Evolutionary conservation across 2,888 invertebrate species (phyloP).

Genomic region (Coremacera marginata): DNA sequence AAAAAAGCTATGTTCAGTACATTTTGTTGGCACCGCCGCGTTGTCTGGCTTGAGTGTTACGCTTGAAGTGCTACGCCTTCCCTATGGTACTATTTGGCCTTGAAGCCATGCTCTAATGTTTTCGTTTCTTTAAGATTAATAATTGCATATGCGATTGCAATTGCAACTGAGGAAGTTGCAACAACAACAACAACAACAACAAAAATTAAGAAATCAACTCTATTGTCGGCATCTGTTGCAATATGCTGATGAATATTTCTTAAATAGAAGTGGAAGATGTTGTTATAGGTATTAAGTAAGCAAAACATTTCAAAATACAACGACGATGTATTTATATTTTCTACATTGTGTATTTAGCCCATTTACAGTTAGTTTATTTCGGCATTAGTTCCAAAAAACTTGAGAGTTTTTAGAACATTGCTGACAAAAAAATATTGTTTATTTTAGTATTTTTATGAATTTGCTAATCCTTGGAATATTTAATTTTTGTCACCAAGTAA

Average conservation of each 20-base stretch:
- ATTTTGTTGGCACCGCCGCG: conserved; percentile 15
- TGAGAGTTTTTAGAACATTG: too few species aligned
- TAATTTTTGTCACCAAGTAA: too few species aligned
- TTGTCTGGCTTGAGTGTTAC: conserved; percentile 9
- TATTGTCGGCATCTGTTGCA: not conserved
- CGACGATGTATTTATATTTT: too few species aligned
- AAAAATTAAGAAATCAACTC: not conserved
- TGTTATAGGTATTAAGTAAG: not conserved
- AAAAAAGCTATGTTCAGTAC: not conserved
- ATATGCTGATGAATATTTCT: not conserved
- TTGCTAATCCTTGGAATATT: too few species aligned
- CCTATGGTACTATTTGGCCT: conserved; percentile 7
- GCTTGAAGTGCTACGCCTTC: conserved; percentile 20
- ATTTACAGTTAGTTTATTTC: too few species aligned
- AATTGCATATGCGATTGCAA: not conserved
- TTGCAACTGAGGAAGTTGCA: conserved; percentile 31
- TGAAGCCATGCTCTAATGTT: conserved; percentile 1
- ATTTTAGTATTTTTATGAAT: too few species aligned
- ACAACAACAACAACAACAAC: not conserved
- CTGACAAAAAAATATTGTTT: too few species aligned
- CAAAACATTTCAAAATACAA: too few species aligned
- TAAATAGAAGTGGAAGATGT: not conserved
- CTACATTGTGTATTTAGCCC: too few species aligned
- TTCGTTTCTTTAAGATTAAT: not conserved
- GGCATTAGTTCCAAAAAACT: too few species aligned